These are phyloP conservation scores for Cyphomyrmex costatus DNA, from an alignment of 1,140 invertebrate genomes.

Conservation along the genomic window DNA sequence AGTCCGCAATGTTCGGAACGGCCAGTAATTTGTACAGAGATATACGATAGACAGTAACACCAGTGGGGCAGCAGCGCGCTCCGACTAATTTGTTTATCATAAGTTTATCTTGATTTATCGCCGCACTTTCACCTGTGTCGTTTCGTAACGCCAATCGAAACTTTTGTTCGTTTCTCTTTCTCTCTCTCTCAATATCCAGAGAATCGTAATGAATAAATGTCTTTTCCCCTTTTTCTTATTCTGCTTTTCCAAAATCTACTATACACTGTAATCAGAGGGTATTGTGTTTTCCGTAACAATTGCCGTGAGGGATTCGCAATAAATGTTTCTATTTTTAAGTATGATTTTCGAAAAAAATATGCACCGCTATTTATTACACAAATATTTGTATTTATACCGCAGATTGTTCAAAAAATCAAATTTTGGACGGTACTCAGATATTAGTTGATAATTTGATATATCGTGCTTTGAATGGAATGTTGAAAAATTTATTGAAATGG, in stretches of 20 bases:
- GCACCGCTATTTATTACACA: background rate
- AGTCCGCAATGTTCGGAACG: slow-evolving; percentile 79
- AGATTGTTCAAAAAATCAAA: slow-evolving; percentile 9
- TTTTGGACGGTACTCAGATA: background rate
- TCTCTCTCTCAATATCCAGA: slow-evolving; percentile 14
- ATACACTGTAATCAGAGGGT: background rate
- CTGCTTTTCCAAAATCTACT: background rate
- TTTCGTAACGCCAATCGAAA: slow-evolving; percentile 68
- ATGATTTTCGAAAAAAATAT: background rate
- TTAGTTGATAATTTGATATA: slow-evolving; percentile 42
- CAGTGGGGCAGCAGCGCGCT: slow-evolving; percentile 66
- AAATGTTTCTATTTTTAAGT: slow-evolving; percentile 21
- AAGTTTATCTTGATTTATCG: slow-evolving; percentile 81
- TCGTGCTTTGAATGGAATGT: slow-evolving; percentile 31
- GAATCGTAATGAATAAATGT: slow-evolving; percentile 20
- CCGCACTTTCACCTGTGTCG: slow-evolving; percentile 48
- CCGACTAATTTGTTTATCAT: slow-evolving; percentile 84
- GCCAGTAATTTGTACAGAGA: slow-evolving; percentile 83
- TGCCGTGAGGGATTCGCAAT: background rate
- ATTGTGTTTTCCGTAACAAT: background rate
- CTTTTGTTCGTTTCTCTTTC: slow-evolving; percentile 5
- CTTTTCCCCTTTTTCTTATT: background rate
- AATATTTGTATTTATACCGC: background rate
- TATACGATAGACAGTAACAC: slow-evolving; percentile 81
- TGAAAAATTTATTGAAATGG: slow-evolving; percentile 66